Conservation (phyloP, 2,113 vertebrate species). For the Cyphomyrus plagiostoma region DNA sequence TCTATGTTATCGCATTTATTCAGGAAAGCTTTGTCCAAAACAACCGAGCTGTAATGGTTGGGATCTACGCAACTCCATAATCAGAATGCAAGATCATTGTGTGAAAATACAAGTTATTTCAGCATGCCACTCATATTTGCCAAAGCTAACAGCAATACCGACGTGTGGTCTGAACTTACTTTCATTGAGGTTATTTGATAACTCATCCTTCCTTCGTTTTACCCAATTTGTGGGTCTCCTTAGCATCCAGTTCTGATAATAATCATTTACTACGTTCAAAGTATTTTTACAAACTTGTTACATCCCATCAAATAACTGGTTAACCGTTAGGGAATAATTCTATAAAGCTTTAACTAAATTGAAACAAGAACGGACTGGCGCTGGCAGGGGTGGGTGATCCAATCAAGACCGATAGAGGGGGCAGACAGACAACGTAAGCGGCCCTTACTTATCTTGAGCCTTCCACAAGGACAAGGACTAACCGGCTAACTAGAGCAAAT, state of each 20-base stretch:
- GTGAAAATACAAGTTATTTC: neutral
- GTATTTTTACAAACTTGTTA: neutral
- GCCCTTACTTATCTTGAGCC: too few species aligned
- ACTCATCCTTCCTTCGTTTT: neutral
- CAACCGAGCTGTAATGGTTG: neutral
- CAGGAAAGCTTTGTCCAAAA: neutral
- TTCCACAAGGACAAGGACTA: too few species aligned
- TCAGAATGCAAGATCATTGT: neutral
- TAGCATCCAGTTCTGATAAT: neutral
- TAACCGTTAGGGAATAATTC: neutral
- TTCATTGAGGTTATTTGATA: neutral
- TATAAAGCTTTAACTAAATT: too few species aligned
- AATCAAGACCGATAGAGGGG: too few species aligned
- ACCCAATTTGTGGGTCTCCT: neutral
- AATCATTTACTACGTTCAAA: neutral
- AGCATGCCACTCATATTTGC: neutral
- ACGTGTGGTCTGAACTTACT: neutral
- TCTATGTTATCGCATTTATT: neutral
- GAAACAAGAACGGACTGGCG: too few species aligned
- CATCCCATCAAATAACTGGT: neutral
- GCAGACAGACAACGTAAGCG: too few species aligned
- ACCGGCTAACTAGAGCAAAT: too few species aligned
- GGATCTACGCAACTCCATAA: neutral
- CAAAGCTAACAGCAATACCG: neutral
- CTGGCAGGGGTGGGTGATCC: too few species aligned